Evolutionary conservation across 2,797 vertebrate species (phyloP), one percentile per base, ranked within the genome.

Genomic region (Bradypus variegatus): DNA sequence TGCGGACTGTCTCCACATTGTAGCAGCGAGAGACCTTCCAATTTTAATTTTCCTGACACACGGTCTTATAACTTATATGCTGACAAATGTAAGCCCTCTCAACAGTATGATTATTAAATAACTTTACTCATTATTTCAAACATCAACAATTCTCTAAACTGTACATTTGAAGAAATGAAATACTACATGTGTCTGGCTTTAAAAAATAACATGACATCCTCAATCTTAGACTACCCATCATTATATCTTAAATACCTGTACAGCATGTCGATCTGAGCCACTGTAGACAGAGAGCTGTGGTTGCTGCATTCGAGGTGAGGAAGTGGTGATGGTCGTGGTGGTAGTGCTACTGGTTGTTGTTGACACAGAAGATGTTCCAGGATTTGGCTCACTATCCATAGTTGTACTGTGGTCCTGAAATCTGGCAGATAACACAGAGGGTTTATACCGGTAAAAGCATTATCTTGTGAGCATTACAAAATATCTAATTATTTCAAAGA

Each of bases 201-300:
- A 67, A 25, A 94, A 91, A 88, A 9, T 60, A 86, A 67, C 13
- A 55, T 5, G 25, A 29, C 38, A 94, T 38, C 9, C 83, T 85
- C 78, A 88, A 55, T 79, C 85, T 80, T 41, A 58, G 73, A 13
- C 84, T 72, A 41, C 21, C 33, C 83, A 7, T 69, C 72, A 55
- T 16, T 2, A 2, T 0, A 58, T 10, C 78, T 86, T 65, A 70
- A 94, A 92, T 98, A 99, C 98, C 98, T 99, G 98, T 23, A 99
- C 98, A 1, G 98, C 98, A 94, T 98, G 98, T 89, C 98, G 97
- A 96, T 99, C 98, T 6, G 98, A 97, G 91, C 98, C 96, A 14
- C 98, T 98, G 96, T 98, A 98, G 82, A 98, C 97, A 4, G 98
- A 98, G 50, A 98, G 97, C 91, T 98, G 97, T 0, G 98, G 98